These are phyloP conservation scores for Parasteatoda lunata DNA, from an alignment of 2,888 invertebrate genomes.

Conservation along the genomic window DNA sequence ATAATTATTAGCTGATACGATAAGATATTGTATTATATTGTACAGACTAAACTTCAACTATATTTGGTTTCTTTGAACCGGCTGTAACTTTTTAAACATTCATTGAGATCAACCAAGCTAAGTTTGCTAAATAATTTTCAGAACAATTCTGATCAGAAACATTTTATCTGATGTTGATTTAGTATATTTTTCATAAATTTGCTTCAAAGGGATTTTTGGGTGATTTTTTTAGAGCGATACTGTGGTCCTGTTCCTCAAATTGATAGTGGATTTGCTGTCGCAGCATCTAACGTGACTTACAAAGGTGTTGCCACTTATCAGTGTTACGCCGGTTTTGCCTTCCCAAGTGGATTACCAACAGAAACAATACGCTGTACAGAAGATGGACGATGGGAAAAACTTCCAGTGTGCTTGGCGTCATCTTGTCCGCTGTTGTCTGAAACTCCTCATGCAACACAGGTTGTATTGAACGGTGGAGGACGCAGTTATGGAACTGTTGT, in stretches of 20 bases:
- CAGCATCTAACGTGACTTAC: slow-evolving; percentile 95
- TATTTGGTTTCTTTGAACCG: too few species aligned
- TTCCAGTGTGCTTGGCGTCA: slow-evolving; percentile 92
- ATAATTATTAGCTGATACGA: too few species aligned
- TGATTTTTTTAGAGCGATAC: slow-evolving; percentile 78
- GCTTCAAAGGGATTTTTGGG: background rate
- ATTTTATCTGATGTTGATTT: too few species aligned
- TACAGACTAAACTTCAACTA: too few species aligned
- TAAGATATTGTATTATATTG: too few species aligned
- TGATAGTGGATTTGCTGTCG: slow-evolving; percentile 96
- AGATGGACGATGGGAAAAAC: slow-evolving; percentile 93
- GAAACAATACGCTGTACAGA: slow-evolving; percentile 92
- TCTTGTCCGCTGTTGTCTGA: slow-evolving; percentile 91
- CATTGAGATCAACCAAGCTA: too few species aligned
- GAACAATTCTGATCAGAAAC: too few species aligned
- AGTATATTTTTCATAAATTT: too few species aligned
- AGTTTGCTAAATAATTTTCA: too few species aligned
- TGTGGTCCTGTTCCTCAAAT: slow-evolving; percentile 99
- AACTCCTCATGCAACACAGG: slow-evolving; percentile 89
- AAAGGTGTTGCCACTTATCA: slow-evolving; percentile 94
- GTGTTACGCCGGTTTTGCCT: slow-evolving; percentile 92
- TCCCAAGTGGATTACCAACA: slow-evolving; percentile 88
- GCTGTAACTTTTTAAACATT: too few species aligned
- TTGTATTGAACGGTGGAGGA: slow-evolving; percentile 90
- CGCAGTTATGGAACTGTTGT: slow-evolving; percentile 95